Percentiles rank a stretch among this genome's conserved stretches.
Conservation (phyloP, 1,140 invertebrate genomes). For the Ganaspis sp. region DNA sequence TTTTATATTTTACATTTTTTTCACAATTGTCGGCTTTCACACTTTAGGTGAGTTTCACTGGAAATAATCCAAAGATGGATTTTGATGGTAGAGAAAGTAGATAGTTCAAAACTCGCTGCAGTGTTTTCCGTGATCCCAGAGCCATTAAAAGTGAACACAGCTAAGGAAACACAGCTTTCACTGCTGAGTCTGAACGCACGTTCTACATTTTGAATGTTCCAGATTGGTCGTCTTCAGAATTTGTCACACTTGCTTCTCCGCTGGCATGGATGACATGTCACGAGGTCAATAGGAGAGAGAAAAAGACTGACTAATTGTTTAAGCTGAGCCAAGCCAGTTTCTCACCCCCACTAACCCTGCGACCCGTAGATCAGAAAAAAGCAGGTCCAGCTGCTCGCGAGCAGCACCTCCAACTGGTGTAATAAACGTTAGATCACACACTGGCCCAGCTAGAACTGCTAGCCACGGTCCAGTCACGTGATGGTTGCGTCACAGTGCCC, state of each 20-base stretch:
- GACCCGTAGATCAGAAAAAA: slow-evolving; percentile 54
- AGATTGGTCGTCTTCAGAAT: neutral
- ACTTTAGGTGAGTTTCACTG: neutral
- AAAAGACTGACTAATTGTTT: slow-evolving; percentile 76
- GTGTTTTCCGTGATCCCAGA: slow-evolving; percentile 74
- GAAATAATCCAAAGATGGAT: neutral
- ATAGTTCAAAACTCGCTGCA: slow-evolving; percentile 68
- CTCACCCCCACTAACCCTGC: slow-evolving; percentile 75
- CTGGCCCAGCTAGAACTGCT: slow-evolving; percentile 67
- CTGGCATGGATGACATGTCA: slow-evolving; percentile 52
- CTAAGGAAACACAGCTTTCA: slow-evolving; percentile 73
- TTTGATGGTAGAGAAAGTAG: slow-evolving; percentile 45
- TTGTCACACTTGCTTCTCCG: neutral
- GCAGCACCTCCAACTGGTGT: slow-evolving; percentile 64
- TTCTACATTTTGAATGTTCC: slow-evolving; percentile 20
- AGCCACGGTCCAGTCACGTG: slow-evolving; percentile 68
- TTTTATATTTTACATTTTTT: too few species aligned
- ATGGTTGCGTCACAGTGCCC: slow-evolving; percentile 60
- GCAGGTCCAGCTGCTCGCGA: slow-evolving; percentile 52
- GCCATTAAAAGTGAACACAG: slow-evolving; percentile 63
- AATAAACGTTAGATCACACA: slow-evolving; percentile 75
- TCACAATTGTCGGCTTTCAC: neutral
- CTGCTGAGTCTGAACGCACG: slow-evolving; percentile 67
- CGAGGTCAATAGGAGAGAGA: slow-evolving; percentile 76
- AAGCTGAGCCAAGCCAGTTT: slow-evolving; percentile 75